Evolutionary conservation across 2,888 invertebrate genomes (phyloP), one percentile per base, ranked within the genome.

Genomic region (Nycteola revayana): DNA sequence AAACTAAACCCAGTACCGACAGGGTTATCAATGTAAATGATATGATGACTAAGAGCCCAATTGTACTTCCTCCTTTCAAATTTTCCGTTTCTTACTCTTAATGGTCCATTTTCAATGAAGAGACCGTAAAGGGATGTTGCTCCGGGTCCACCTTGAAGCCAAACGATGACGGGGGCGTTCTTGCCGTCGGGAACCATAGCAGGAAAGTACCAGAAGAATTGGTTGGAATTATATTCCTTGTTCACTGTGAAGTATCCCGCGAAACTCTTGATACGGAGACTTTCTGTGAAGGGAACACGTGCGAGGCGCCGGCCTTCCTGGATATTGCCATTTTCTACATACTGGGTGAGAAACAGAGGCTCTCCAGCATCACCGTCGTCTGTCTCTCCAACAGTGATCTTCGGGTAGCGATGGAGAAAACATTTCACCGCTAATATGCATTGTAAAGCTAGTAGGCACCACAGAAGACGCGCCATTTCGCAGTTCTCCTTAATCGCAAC

Each of bases 141-240:
- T 0, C 95, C 95, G 0, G 96, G 96, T 0, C 96, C 96, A 3
- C 96, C 96, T 78, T 96, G 95, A 1, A 96, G 84, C 96, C 96
- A 96, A 3, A 96, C 77, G 0, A 96, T 76, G 1, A 96, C 93
- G 0, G 95, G 95, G 0, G 93, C 93, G 24, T 86, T 77, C 36
- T 84, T 81, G 1, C 75, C 78, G 21, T 80, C 70, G 0, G 84
- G 77, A 1, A 74, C 49, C 90, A 92, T 90, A 0, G 96, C 92
- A 0, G 96, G 96, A 69, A 97, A 96, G 67, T 94, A 97, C 97
- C 97, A 97, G 77, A 97, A 96, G 82, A 96, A 97, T 78, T 95
- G 90, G 66, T 97, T 96, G 0, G 96, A 95, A 53, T 94, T 91
- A 61, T 89, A 93, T 0, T 88, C 75, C 56, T 93, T 91, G 69